A percentile compares a stretch with the other conserved stretches of the same genome.
phyloP scores from a whole-genome alignment of 2,888 invertebrate species.

The Lepetodrilus schrolli region DNA sequence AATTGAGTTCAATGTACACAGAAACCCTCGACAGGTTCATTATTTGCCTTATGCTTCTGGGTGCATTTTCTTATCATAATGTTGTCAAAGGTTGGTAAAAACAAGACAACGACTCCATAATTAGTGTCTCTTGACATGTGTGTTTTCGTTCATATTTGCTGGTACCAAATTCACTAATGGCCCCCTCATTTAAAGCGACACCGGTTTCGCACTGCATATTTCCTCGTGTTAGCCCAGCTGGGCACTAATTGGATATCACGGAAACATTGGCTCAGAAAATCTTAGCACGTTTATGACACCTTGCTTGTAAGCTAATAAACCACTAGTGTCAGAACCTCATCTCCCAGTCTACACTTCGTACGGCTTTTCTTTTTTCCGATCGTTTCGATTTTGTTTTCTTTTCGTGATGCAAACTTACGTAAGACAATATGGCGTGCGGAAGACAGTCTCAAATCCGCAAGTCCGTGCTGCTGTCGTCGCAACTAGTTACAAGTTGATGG shows the following conservation, averaged over 20 bases:
- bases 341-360: not conserved
- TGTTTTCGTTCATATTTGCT: not conserved
- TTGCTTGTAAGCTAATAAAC: slow-evolving; percentile 12
- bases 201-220: too few species aligned
- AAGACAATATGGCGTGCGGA: not conserved
- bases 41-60: too few species aligned
- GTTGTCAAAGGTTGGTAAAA: not conserved
- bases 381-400: not conserved
- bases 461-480: slow-evolving; percentile 1
- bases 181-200: too few species aligned
- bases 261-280: slow-evolving; percentile 2
- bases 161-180: not conserved
- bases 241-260: not conserved
- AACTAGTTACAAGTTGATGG: slow-evolving; percentile 12
- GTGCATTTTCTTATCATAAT: not conserved
- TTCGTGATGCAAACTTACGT: not conserved
- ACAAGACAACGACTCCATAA: too few species aligned
- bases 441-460: not conserved
- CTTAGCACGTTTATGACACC: not conserved
- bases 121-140: too few species aligned
- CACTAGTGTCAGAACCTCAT: not conserved
- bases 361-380: not conserved
- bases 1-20: too few species aligned
- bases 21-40: too few species aligned
- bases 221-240: slow-evolving; percentile 6